Evolutionary conservation across 2,888 invertebrate species (phyloP).

Genomic region (Pedicia rivosa): DNA sequence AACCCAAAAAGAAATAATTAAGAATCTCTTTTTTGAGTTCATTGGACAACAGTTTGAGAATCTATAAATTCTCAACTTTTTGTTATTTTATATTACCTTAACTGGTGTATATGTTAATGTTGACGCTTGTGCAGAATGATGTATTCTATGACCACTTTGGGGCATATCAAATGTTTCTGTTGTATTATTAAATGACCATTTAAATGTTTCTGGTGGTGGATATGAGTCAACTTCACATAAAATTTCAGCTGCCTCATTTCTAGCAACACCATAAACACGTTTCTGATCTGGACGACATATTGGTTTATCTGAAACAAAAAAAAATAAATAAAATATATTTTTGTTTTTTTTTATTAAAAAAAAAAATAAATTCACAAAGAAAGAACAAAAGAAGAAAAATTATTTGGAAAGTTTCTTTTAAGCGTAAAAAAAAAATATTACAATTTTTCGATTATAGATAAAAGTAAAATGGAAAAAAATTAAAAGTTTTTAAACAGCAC

Average conservation of each 20-base stretch:
- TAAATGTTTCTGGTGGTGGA: conserved; percentile 66
- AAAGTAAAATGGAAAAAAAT: no score
- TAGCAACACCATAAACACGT: conserved; percentile 67
- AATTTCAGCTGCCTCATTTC: conserved; percentile 64
- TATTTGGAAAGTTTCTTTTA: background rate
- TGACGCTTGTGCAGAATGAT: conserved; percentile 38
- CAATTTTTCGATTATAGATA: no score
- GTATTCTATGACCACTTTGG: conserved; percentile 43
- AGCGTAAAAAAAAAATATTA: no score
- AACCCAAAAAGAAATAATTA: no score
- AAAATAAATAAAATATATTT: background rate
- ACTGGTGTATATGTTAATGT: conserved; percentile 62
- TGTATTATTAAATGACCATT: conserved; percentile 83
- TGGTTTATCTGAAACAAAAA: conserved; percentile 53
- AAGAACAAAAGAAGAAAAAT: background rate
- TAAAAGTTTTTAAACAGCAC: no score
- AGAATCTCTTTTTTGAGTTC: no score
- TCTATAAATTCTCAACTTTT: no score
- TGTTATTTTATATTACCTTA: conserved; percentile 21
- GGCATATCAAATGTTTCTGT: conserved; percentile 64
- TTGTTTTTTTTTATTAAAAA: background rate
- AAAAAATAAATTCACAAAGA: background rate
- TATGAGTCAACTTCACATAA: conserved; percentile 73
- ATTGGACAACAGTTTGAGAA: no score
- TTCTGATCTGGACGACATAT: conserved; percentile 60